Evolutionary conservation across 2,888 invertebrate genomes (phyloP), one percentile per base, ranked within the genome.

Genomic region (Galeruca laticollis): DNA sequence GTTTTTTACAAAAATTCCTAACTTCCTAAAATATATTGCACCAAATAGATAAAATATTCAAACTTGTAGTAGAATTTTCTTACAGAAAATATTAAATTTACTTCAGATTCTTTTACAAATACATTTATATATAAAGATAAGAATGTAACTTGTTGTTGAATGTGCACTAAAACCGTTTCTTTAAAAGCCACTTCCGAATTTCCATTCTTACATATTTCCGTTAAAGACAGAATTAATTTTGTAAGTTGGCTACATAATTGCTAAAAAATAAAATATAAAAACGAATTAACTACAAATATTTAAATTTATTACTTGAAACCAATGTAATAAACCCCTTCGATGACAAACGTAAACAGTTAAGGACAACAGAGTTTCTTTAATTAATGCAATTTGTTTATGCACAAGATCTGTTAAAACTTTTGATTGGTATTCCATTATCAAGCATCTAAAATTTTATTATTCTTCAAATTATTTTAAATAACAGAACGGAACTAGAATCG

Each of bases 1-100:
- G 78, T 64, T 74, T 80, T 47, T 73, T 68, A n/a, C 78, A 71
- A 77, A 77, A 80, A 31, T 71, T 72, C 66, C 82, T 75, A 1
- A 56, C 52, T 18, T 61, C 68, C 61, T 68, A 40, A 43, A 54
- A 43, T 9, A 47, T n/a, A 15, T 1, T 13, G 2, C 18, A 13
- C 9, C 33, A 6, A 15, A 37, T 8, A 60, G 18, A 11, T 43
- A 26, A 20, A 20, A 52, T 33, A 33, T 10, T 31, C 11, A 10
- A 56, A 56, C 54, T 31, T 21, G 20, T 62, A 49, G 3, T 47
- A n/a, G n/a, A n/a, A 18, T 54, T 52, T 33, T 75, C 74, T 71
- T 71, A 80, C 80, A 20, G 49, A 59, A 61, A 79, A 49, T 56
- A 68, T 35, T 60, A 70, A 21, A 37, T 73, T 63, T 11, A 71